Evolutionary conservation across 2,888 invertebrate species (phyloP).

Genomic region (Euspilapteryx auroguttella): DNA sequence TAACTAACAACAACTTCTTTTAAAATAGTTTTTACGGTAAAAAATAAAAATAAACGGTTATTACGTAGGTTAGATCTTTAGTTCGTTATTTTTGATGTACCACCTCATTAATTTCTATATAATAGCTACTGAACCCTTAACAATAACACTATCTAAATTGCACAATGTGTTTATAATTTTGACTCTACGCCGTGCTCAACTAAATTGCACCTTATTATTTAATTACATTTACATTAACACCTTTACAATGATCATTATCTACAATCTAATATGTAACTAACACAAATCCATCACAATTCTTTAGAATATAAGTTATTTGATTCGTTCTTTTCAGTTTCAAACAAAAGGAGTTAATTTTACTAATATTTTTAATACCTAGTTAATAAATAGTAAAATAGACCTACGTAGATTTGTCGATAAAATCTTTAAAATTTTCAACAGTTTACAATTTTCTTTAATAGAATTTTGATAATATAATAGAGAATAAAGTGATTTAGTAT

Average conservation of each 20-base stretch:
- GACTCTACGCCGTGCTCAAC: conserved; percentile 2
- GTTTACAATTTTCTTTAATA: conserved; percentile 25
- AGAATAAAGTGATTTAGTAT: no score
- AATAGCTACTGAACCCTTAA: no score
- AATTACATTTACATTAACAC: neutral
- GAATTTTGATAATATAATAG: conserved; percentile 11
- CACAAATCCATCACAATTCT: conserved; percentile 58
- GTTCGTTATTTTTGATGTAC: no score
- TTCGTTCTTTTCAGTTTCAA: conserved; percentile 28
- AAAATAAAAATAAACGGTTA: no score
- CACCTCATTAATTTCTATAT: no score
- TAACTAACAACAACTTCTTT: no score
- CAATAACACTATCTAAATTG: no score
- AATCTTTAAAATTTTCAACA: conserved; percentile 47
- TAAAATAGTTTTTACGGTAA: no score
- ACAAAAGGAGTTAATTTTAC: no score
- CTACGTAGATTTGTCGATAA: conserved; percentile 43
- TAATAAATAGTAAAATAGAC: conserved; percentile 32
- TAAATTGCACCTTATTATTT: conserved; percentile 4
- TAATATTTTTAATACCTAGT: neutral
- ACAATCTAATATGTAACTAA: conserved; percentile 21
- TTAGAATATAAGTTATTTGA: conserved; percentile 58
- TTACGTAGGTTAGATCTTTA: no score
- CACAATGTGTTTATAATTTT: conserved; percentile 1
- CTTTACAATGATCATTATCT: neutral